Percentiles rank a stretch among this genome's conserved stretches.
phyloP scores from a whole-genome alignment of 2,113 vertebrate species.

The Tachuris rubrigastra region DNA sequence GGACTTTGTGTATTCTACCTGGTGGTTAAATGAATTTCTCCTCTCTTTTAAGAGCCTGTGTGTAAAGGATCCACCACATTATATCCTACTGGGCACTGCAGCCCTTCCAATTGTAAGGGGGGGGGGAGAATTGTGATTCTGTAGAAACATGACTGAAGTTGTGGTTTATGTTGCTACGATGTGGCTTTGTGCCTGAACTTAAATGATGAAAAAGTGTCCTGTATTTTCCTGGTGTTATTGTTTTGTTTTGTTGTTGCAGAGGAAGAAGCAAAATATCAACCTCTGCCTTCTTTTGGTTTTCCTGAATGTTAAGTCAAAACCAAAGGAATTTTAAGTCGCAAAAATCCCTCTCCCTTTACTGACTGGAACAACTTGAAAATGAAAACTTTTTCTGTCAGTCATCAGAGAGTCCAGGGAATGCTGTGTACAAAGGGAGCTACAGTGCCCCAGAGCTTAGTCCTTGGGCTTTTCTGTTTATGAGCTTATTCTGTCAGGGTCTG shows the following conservation, averaged over 20 bases:
- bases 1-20: not conserved
- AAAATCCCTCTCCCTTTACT: not conserved
- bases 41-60: not conserved
- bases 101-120: not conserved
- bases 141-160: not conserved
- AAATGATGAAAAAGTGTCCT: not conserved
- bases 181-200: not conserved
- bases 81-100: not conserved
- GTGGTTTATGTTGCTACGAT: not conserved
- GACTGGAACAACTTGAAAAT: not conserved
- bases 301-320: not conserved
- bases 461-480: not conserved
- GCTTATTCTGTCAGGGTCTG: slow-evolving; percentile 63
- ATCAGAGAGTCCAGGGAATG: not conserved
- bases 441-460: not conserved
- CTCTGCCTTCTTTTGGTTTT: not conserved
- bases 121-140: not conserved
- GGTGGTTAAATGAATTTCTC: not conserved
- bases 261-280: not conserved
- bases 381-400: not conserved
- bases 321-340: not conserved
- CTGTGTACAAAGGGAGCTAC: not conserved
- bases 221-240: not conserved
- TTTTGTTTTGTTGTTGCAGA: not conserved
- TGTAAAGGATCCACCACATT: not conserved